Evolutionary conservation across 2,797 vertebrate genomes (phyloP), one percentile per base, ranked within the genome.

Genomic region (Notolabrus celidotus): DNA sequence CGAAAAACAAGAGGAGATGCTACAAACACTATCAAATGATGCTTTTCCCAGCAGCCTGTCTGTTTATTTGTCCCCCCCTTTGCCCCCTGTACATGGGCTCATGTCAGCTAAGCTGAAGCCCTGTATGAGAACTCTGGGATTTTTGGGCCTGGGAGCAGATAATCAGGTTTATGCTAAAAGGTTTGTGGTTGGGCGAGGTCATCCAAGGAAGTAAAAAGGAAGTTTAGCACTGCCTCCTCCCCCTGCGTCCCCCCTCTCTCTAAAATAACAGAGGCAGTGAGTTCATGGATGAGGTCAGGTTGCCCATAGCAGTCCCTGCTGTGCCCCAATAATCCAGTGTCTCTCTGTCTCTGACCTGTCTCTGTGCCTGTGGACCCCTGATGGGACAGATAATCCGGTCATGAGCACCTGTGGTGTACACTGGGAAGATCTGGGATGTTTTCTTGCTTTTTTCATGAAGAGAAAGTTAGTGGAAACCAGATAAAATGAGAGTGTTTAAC

Each of bases 201-300:
- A 92, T 89, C 86, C 73, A 66, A 74, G 39, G 56, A 77, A 78
- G 72, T 81, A 57, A 75, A 87, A 67, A 66, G 77, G 52, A 88
- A 79, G 84, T 75, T 81, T 81, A 81, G 53, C 17, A 59, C 71
- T 63, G 64, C 47, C 77, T 62, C 39, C n/a, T 51, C 53, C 51
- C 66, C 51, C 69, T 63, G 45, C 43, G 45, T 16, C 60, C 31
- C 23, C 11, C 47, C 47, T 55, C 46, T 58, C 79, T 80, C 88
- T 90, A 89, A 90, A 92, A 92, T 85, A 91, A 92, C 86, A 89
- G 81, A 89, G 89, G 69, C 84, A 85, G 71, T 89, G 84, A 89
- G 92, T 89, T 94, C 86, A 90, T 88, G 77, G 75, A 83, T 83
- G 74, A 88, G 90, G 91, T 92, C 90, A 90, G 86, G 69, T 85